Percentiles rank a stretch among this genome's conserved stretches.
These are phyloP conservation scores for Albula glossodonta DNA, from an alignment of 2,113 vertebrate genomes.

Conservation along the genomic window DNA sequence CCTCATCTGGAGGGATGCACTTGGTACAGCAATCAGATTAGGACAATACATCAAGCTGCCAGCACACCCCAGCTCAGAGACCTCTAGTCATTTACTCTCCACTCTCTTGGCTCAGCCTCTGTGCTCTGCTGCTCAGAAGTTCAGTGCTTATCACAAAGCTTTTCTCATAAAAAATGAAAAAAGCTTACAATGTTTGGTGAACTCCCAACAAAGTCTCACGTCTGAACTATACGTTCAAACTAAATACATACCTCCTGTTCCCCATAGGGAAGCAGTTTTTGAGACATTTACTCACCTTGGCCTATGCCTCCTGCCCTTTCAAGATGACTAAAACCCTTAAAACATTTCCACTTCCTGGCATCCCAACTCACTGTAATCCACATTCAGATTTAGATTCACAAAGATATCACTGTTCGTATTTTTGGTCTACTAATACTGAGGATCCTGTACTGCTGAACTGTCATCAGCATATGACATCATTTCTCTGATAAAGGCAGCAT, in stretches of 20 bases:
- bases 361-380: too few relatives aligned
- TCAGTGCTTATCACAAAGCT: neutral
- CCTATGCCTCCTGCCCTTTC: too few relatives aligned
- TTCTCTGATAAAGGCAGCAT: too few relatives aligned
- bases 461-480: neutral
- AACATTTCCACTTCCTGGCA: too few relatives aligned
- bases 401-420: too few relatives aligned
- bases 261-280: neutral
- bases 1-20: neutral
- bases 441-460: too few relatives aligned
- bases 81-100: neutral
- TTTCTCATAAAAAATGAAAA: neutral
- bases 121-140: neutral
- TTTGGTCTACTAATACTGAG: too few relatives aligned
- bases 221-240: neutral
- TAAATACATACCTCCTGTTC: neutral
- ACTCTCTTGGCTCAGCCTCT: constrained; percentile 7
- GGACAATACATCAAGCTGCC: constrained; percentile 31
- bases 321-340: too few relatives aligned
- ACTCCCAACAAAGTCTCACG: neutral
- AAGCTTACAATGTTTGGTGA: neutral
- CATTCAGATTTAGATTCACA: too few relatives aligned
- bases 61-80: neutral
- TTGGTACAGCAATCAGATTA: neutral
- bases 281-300: neutral